Percentiles rank a stretch among this genome's conserved stretches.
Conservation (phyloP, 2,113 vertebrate genomes). For the Dicerorhinus sumatrensis region DNA sequence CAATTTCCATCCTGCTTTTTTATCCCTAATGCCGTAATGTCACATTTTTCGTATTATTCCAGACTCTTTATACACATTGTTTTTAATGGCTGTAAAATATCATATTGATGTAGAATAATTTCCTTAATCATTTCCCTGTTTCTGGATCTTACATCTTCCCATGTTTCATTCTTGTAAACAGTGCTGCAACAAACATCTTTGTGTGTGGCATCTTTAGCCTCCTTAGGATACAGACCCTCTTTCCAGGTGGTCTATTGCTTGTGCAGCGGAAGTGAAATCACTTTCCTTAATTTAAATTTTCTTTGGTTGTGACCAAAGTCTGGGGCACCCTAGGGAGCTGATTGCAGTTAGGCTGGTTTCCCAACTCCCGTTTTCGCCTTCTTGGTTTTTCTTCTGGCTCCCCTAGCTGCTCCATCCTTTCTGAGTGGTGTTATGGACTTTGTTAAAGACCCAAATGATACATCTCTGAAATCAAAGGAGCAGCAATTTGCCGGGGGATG, state of each 20-base stretch:
- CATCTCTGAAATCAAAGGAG: background rate
- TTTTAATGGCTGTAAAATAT: background rate
- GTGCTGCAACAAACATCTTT: accelerated
- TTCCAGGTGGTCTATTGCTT: background rate
- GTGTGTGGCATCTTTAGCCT: background rate
- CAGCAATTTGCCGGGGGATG: background rate
- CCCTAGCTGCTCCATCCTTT: background rate
- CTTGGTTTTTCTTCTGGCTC: background rate
- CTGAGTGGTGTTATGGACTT: background rate
- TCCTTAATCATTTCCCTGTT: background rate
- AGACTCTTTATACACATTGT: background rate
- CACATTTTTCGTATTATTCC: background rate
- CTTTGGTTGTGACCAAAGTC: background rate
- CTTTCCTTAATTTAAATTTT: background rate
- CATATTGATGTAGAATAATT: background rate
- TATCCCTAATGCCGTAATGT: background rate
- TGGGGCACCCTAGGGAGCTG: background rate
- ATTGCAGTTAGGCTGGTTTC: background rate
- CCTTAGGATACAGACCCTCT: background rate
- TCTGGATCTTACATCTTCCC: background rate
- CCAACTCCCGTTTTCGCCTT: background rate
- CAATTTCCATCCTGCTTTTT: background rate
- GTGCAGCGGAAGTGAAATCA: background rate
- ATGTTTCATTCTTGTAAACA: background rate
- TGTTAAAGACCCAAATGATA: background rate